Conservation (phyloP, 1,140 invertebrate genomes). For the Drosophila trapezifrons region DNA sequence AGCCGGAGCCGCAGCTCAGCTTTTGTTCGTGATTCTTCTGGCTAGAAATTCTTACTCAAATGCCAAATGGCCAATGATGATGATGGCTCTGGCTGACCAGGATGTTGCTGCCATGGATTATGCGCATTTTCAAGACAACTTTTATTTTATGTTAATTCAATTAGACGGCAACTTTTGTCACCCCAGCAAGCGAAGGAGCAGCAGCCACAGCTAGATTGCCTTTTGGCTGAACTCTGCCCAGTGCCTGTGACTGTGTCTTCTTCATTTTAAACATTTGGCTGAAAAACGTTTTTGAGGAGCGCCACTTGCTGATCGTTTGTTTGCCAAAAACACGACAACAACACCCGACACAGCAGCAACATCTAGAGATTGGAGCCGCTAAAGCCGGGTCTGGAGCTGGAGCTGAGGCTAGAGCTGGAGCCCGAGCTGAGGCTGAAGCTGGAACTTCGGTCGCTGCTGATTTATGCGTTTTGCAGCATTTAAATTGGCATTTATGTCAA, state of each 20-base stretch:
- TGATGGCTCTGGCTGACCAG: slow-evolving; percentile 54
- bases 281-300: slow-evolving; percentile 76
- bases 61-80: slow-evolving; percentile 54
- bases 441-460: slow-evolving; percentile 52
- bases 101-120: slow-evolving; percentile 62
- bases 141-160: slow-evolving; percentile 78
- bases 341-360: slow-evolving; percentile 30
- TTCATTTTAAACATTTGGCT: slow-evolving; percentile 56
- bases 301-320: slow-evolving; percentile 79
- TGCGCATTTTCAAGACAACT: slow-evolving; percentile 66
- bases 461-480: slow-evolving; percentile 82
- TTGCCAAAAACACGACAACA: slow-evolving; percentile 63
- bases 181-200: slow-evolving; percentile 12
- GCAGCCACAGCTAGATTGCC: not conserved
- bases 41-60: slow-evolving; percentile 49
- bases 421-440: slow-evolving; percentile 11
- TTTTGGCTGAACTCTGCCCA: slow-evolving; percentile 49
- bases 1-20: slow-evolving; percentile 9
- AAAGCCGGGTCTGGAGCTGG: too few species aligned
- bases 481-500: slow-evolving; percentile 83
- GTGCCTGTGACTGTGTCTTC: slow-evolving; percentile 44
- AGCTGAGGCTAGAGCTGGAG: not conserved
- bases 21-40: slow-evolving; percentile 54
- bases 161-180: slow-evolving; percentile 68
- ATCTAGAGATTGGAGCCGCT: slow-evolving; percentile 10